These are phyloP conservation scores for Alauda arvensis DNA, from an alignment of 2,797 vertebrate species.

Conservation along the genomic window DNA sequence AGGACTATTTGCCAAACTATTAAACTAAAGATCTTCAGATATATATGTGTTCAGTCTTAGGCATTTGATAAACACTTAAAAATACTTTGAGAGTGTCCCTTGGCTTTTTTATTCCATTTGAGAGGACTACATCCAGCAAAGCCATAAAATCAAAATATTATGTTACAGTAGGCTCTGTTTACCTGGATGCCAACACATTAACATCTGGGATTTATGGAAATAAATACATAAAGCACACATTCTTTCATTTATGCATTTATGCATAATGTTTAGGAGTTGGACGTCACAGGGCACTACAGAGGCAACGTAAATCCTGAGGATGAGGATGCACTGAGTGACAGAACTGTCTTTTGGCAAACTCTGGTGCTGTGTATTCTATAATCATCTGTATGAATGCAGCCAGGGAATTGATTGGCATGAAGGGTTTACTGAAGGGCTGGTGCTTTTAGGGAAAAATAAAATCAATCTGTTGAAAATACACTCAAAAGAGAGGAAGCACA, in stretches of 20 bases:
- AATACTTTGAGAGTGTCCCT: not conserved
- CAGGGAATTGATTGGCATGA: not conserved
- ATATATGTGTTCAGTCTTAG: not conserved
- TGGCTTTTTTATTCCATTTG: not conserved
- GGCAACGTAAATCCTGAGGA: not conserved
- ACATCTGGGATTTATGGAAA: not conserved
- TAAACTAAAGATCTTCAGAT: not conserved
- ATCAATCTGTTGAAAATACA: not conserved
- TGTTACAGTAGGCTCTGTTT: not conserved
- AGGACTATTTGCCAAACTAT: not conserved
- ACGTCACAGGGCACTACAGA: not conserved
- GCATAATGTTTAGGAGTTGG: not conserved
- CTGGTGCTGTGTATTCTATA: fast-evolving
- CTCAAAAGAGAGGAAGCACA: not conserved
- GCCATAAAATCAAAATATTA: not conserved
- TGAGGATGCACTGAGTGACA: not conserved
- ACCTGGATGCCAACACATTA: not conserved
- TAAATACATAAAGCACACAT: not conserved
- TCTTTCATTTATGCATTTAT: not conserved
- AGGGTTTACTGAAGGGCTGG: not conserved
- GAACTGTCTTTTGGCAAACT: not conserved
- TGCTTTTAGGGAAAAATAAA: not conserved
- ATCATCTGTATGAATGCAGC: not conserved
- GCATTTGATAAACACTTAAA: not conserved
- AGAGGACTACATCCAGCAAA: not conserved